Evolutionary conservation across 1,140 invertebrate genomes (phyloP), one percentile per base, ranked within the genome.

Genomic region (Laupala kohalensis): DNA sequence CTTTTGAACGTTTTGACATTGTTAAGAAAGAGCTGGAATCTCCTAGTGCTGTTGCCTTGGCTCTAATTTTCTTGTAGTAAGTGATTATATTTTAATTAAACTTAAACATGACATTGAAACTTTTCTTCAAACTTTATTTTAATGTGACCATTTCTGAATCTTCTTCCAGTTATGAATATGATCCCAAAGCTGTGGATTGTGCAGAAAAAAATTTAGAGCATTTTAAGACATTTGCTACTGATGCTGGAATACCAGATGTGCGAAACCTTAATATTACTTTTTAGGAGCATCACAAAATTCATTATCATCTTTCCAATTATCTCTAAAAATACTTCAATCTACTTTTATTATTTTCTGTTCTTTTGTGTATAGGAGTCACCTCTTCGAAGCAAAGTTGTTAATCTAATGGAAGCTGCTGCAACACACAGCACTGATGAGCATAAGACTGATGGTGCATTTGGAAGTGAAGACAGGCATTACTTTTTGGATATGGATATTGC

Each of bases 401-500:
- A 79, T 30, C 76, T 88, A 64, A 78, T 88, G 15, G 78, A 83
- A 74, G 79, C 84, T 69, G 80, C 81, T 5, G 80, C 82, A 25
- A 85, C 82, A 19, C 84, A 86, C 73, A 85, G 84, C 74, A 87
- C 87, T 6, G 86, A 87, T 62, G 86, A 85, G 67, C 85, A 88
- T 76, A 85, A 85, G 77, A 80, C 81, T 23, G 81, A 81, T 25
- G 84, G 83, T 68, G 78, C 77, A 25, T 86, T 78, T 75, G 87
- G 87, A n/a, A 77, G 76, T 67, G 85, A 86, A 67, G 87, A 88
- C 77, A 79, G 80, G 73, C 86, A 88, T 77, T 88, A 85, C 77
- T 84, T 88, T 64, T 76, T 88, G 67, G 87, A 88, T 77, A 79
- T 88, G 72, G 86, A 88, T 75, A 86, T 87, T 82, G 84, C 82